Conservation (phyloP, 2,888 invertebrate genomes). For the Neoitamus cyanurus region DNA sequence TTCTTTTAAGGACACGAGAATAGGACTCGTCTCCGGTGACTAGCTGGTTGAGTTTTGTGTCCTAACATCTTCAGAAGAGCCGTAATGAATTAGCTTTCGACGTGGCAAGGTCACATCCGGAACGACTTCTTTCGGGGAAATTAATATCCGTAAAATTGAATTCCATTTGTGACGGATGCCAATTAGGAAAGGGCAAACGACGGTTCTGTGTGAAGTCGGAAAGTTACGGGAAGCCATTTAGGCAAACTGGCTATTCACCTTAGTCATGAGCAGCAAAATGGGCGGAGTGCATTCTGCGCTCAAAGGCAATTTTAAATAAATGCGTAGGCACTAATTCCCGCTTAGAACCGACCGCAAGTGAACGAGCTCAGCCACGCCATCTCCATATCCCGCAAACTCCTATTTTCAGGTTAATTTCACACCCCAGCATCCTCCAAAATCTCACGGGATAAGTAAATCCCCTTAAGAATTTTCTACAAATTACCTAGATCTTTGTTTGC, state of each 20-base stretch:
- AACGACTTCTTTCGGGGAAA: neutral
- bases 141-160: conserved; percentile 18
- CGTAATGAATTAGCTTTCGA: conserved; percentile 9
- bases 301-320: neutral
- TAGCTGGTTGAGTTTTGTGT: neutral
- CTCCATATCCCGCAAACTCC: neutral
- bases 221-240: neutral
- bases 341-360: neutral
- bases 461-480: neutral
- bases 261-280: neutral
- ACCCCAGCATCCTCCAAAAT: neutral
- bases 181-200: neutral
- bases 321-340: neutral
- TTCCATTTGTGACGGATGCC: neutral
- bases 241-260: neutral
- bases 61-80: neutral
- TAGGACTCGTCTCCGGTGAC: neutral
- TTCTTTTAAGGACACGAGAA: neutral
- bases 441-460: neutral
- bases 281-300: neutral
- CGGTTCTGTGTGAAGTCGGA: neutral
- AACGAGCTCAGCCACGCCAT: neutral
- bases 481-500: neutral
- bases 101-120: neutral
- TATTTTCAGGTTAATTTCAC: neutral